Evolutionary conservation across 1,140 invertebrate species (phyloP).

Genomic region (Diploscapter pachys): DNA sequence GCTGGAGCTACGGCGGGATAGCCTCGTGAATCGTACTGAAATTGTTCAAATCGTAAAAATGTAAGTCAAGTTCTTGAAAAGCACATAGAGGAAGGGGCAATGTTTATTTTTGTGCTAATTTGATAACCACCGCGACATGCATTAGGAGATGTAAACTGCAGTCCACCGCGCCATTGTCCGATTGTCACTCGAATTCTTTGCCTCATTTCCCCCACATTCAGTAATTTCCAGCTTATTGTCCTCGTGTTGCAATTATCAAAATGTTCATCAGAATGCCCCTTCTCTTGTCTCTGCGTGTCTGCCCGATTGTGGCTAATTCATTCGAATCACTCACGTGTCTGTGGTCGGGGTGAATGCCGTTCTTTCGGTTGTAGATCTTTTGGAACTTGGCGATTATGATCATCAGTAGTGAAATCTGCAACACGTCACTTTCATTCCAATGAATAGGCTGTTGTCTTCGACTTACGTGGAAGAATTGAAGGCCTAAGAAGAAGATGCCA

Average conservation of each 20-base stretch:
- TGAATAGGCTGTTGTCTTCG: neutral
- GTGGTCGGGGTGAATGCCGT: slow-evolving; percentile 42
- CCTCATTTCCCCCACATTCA: neutral
- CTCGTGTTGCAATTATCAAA: slow-evolving; percentile 14
- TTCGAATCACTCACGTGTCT: slow-evolving; percentile 21
- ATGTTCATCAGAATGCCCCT: neutral
- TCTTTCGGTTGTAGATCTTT: slow-evolving; percentile 51
- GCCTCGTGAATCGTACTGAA: slow-evolving; percentile 43
- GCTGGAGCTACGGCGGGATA: slow-evolving; percentile 39
- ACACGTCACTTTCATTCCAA: neutral
- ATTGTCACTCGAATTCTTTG: no score
- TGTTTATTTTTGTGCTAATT: slow-evolving; percentile 41
- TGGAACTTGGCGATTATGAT: slow-evolving; percentile 58
- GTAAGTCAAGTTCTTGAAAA: neutral
- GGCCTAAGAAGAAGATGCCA: slow-evolving; percentile 58
- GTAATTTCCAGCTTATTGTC: neutral
- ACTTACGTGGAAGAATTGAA: slow-evolving; percentile 57
- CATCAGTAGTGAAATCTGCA: slow-evolving; percentile 54
- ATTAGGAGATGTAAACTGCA: slow-evolving; percentile 33
- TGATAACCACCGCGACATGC: slow-evolving; percentile 35
- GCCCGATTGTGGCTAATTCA: neutral
- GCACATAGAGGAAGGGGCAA: slow-evolving; percentile 6
- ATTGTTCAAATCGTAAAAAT: neutral
- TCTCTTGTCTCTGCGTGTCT: neutral
- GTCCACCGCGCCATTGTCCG: slow-evolving; percentile 5